Evolutionary conservation across 2,888 invertebrate species (phyloP), one percentile per base, ranked within the genome.

Genomic region (Cheiracanthium punctorium): DNA sequence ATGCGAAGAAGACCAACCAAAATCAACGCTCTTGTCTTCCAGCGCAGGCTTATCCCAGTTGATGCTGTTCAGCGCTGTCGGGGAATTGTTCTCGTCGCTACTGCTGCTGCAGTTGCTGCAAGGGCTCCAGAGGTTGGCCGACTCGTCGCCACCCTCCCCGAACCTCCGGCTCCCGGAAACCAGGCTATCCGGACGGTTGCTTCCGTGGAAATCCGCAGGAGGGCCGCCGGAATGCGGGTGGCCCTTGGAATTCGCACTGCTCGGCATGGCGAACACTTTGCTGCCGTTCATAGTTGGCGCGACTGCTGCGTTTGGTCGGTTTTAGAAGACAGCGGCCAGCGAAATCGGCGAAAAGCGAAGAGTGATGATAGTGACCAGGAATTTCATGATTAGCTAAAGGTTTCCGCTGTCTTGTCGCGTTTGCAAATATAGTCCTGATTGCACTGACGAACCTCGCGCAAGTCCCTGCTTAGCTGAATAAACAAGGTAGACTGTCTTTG

Each of bases 71-170:
- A 87, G 30, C 1, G 81, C 81, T 2, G 87, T 87, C 4, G 87
- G 87, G 0, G 87, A 87, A 37, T 87, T 87, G 14, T 87, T 87
- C n/a, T 87, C 87, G 17, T 87, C 87, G n/a, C 72, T 72, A 30
- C 87, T 81, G 48, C 76, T 82, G 43, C 84, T 85, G 69, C 87
- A 81, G 58, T 80, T 58, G 43, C 85, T 85, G 75, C 80, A 80
- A 0, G 87, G 87, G 32, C 87, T 87, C 87, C 87, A 87, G 71
- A 81, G 37, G 29, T 87, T 80, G 2, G 58, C 74, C 2, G 79
- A 14, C 20, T 79, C 79, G 1, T 72, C 65, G 4, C n/a, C n/a
- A n/a, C n/a, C n/a, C 37, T 80, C 79, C 7, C 72, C 67, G 10
- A 79, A 73, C 32, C 58, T 32, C 74, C 64, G 43, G 43, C 20